phyloP scores from a whole-genome alignment of 2,888 invertebrate species.

The Pseudococcus longispinus region DNA sequence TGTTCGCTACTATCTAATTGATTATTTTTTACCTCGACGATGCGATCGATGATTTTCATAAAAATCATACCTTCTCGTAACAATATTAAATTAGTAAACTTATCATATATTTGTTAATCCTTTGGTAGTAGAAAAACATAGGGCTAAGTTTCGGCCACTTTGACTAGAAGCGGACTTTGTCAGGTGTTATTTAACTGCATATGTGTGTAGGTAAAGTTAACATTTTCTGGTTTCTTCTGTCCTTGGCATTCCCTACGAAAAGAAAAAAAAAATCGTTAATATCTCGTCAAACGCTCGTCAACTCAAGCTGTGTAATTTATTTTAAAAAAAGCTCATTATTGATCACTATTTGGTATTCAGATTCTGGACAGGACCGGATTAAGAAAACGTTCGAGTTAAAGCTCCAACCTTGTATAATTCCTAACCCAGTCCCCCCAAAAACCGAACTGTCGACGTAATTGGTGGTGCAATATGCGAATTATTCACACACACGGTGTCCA shows the following conservation, averaged over 20 bases:
- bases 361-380: slow-evolving; percentile 18
- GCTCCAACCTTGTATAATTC: slow-evolving; percentile 18
- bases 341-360: slow-evolving; percentile 13
- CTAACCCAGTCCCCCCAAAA: neutral
- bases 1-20: neutral
- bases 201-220: slow-evolving; percentile 72
- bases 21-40: neutral
- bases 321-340: slow-evolving; percentile 42
- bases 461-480: neutral
- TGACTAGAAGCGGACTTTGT: slow-evolving; percentile 59
- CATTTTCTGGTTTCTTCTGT: slow-evolving; percentile 88
- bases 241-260: slow-evolving; percentile 76
- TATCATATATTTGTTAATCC: slow-evolving; percentile 54
- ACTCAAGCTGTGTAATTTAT: slow-evolving; percentile 51
- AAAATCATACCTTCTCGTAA: neutral
- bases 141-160: slow-evolving; percentile 54
- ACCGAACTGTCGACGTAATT: neutral
- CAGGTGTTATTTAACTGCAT: slow-evolving; percentile 60
- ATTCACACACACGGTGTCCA: slow-evolving; percentile 3
- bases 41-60: neutral
- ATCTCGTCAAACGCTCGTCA: slow-evolving; percentile 58
- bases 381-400: slow-evolving; percentile 10
- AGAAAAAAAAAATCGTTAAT: slow-evolving; percentile 58
- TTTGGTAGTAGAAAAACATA: slow-evolving; percentile 52
- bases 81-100: slow-evolving; percentile 30